These are phyloP conservation scores for Epinotia demarniana DNA, from an alignment of 2,888 invertebrate genomes.

Conservation along the genomic window DNA sequence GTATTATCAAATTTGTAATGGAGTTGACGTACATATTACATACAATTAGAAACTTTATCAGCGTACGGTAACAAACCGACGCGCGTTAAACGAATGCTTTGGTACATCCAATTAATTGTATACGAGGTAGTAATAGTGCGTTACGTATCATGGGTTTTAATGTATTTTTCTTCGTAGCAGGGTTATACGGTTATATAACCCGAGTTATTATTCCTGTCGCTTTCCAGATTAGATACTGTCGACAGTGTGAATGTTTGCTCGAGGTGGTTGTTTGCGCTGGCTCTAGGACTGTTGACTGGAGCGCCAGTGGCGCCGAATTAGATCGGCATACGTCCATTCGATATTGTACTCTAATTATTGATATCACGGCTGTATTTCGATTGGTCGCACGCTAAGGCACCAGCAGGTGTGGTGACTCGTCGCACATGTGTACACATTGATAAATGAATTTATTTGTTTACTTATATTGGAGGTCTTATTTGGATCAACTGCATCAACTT, in stretches of 20 bases:
- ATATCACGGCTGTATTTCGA: constrained; percentile 38
- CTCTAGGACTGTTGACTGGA: constrained; percentile 66
- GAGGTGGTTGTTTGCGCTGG: constrained; percentile 73
- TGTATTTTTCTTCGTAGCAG: not conserved
- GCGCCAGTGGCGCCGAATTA: constrained; percentile 58
- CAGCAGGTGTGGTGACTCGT: constrained; percentile 36
- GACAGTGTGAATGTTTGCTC: constrained; percentile 71
- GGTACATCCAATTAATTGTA: not conserved
- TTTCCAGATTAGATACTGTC: constrained; percentile 76
- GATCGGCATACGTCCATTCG: constrained; percentile 48
- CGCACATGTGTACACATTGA: constrained; percentile 44
- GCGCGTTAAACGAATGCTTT: not conserved
- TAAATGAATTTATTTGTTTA: constrained; percentile 37
- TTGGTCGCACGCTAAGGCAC: constrained; percentile 30
- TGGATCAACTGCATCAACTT: constrained; percentile 13
- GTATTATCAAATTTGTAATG: constrained; percentile 33
- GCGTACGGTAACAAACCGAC: constrained; percentile 25
- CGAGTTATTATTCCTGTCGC: constrained; percentile 59
- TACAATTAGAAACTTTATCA: constrained; percentile 33
- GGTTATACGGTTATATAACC: constrained; percentile 38
- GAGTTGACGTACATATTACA: constrained; percentile 25
- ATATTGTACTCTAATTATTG: constrained; percentile 58
- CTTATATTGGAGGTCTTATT: constrained; percentile 29
- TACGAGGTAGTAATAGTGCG: constrained; percentile 1
- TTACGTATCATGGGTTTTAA: not conserved